Conservation (phyloP, 1,140 invertebrate species). For the Cydia strobilella region DNA sequence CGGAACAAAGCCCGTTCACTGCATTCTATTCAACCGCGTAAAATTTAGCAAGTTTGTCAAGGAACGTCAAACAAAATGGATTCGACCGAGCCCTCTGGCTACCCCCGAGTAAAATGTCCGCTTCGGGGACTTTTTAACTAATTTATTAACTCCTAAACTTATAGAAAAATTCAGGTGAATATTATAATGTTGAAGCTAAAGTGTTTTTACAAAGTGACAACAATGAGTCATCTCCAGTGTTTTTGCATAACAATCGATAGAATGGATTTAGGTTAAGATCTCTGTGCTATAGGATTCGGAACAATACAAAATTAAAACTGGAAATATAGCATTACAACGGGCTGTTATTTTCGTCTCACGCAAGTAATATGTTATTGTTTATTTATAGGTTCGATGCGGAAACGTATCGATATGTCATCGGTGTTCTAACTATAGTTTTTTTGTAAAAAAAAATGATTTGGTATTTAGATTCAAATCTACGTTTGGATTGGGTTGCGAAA, state of each 20-base stretch:
- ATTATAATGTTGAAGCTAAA: conserved; percentile 43
- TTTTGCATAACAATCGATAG: conserved; percentile 80
- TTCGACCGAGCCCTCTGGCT: conserved; percentile 34
- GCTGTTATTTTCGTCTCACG: conserved; percentile 49
- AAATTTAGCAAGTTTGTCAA: conserved; percentile 27
- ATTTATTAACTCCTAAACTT: conserved; percentile 40
- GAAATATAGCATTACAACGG: conserved; percentile 54
- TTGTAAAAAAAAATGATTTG: conserved; percentile 63
- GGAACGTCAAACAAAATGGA: conserved; percentile 34
- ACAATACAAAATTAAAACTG: conserved; percentile 57
- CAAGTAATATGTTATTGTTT: conserved; percentile 65
- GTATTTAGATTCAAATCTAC: conserved; percentile 57
- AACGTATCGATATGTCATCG: conserved; percentile 74
- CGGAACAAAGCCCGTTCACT: not conserved
- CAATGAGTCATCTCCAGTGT: conserved; percentile 67
- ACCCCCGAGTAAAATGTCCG: conserved; percentile 70
- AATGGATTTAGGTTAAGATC: conserved; percentile 79
- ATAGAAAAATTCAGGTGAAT: conserved; percentile 65
- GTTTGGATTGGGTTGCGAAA: conserved; percentile 70
- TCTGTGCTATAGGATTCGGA: conserved; percentile 67
- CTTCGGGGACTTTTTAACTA: conserved; percentile 46
- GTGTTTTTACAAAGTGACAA: conserved; percentile 49
- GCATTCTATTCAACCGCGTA: not conserved
- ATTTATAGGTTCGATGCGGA: conserved; percentile 73
- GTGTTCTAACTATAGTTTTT: conserved; percentile 63